Conservation (phyloP, 1,140 invertebrate species). For the Apocrypta bakeri region DNA sequence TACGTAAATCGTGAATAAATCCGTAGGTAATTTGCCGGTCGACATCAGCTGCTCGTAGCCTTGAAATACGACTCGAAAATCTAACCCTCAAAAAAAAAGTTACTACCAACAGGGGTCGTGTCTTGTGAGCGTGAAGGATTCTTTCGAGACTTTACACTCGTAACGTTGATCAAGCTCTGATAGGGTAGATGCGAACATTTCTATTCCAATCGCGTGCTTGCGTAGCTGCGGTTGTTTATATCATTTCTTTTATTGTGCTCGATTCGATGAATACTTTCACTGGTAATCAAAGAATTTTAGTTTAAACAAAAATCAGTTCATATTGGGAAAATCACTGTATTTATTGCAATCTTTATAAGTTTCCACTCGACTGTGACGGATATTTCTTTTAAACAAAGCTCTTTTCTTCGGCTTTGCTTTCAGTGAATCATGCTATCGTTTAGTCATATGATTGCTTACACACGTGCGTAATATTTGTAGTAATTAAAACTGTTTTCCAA, state of each 20-base stretch:
- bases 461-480: too few species aligned
- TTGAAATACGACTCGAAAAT: conserved; percentile 43
- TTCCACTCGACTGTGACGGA: too few species aligned
- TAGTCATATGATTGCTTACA: too few species aligned
- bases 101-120: background rate
- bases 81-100: conserved; percentile 23
- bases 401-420: too few species aligned
- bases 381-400: too few species aligned
- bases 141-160: conserved; percentile 16
- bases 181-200: background rate
- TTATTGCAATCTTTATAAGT: too few species aligned
- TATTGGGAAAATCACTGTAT: too few species aligned
- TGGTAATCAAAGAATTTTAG: too few species aligned
- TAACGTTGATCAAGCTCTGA: background rate
- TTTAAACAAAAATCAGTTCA: too few species aligned
- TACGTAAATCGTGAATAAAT: background rate
- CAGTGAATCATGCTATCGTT: too few species aligned
- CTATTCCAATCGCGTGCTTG: background rate
- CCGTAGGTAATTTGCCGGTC: background rate
- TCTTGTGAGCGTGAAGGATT: background rate
- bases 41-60: conserved; percentile 1
- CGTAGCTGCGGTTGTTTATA: background rate
- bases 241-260: background rate
- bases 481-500: too few species aligned
- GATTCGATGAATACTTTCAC: too few species aligned